Conservation (phyloP, 2,113 vertebrate species). For the Dascyllus trimaculatus region DNA sequence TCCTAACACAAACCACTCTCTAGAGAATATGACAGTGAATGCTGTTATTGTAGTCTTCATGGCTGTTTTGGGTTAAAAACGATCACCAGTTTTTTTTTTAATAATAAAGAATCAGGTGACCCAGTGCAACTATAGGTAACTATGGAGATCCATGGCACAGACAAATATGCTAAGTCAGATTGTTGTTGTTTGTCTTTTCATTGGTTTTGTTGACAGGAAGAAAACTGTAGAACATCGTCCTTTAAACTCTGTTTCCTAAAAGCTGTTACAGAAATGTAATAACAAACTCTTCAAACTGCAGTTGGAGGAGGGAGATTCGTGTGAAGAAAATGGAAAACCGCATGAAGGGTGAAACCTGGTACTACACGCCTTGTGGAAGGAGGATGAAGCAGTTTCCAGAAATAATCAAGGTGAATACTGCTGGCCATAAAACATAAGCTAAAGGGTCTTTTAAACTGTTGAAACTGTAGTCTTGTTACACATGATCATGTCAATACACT, state of each 20-base stretch:
- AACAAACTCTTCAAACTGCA: constrained; percentile 63
- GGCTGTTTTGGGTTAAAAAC: too few species aligned
- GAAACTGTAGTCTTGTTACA: neutral
- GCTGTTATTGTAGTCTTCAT: too few species aligned
- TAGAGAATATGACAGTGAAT: too few species aligned
- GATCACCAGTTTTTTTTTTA: too few species aligned
- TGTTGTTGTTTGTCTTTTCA: too few species aligned
- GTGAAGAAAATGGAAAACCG: constrained; percentile 91
- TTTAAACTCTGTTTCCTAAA: neutral
- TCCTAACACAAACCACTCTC: too few species aligned
- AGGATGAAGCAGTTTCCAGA: constrained; percentile 98
- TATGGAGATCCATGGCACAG: too few species aligned
- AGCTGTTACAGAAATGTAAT: constrained; percentile 11
- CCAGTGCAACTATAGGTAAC: too few species aligned
- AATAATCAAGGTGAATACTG: constrained; percentile 90
- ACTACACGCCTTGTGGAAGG: constrained; percentile 96
- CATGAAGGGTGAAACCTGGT: constrained; percentile 97
- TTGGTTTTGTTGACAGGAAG: too few species aligned
- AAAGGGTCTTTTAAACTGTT: neutral
- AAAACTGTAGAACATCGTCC: too few species aligned
- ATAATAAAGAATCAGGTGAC: too few species aligned
- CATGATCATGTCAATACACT: neutral
- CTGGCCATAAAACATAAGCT: neutral
- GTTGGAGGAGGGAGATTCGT: constrained; percentile 94
- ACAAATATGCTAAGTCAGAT: too few species aligned